These are phyloP conservation scores for Microplitis manilae DNA, from an alignment of 2,888 invertebrate species.

Conservation along the genomic window DNA sequence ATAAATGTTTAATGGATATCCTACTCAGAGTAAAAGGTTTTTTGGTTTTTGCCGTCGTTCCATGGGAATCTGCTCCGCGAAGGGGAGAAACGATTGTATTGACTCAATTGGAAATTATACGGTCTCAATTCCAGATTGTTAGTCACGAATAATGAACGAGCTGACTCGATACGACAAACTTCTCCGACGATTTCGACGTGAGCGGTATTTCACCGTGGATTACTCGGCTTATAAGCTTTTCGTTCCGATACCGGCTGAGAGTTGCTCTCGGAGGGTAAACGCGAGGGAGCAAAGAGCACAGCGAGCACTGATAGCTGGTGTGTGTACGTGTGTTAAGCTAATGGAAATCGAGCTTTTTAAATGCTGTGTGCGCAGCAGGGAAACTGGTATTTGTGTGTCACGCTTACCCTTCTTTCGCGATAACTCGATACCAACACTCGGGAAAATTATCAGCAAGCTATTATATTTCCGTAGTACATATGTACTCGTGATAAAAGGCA, in stretches of 20 bases:
- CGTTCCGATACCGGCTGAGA: conserved; percentile 51
- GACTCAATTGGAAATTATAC: conserved; percentile 34
- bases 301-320: not conserved
- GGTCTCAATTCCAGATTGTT: conserved; percentile 46
- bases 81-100: not conserved
- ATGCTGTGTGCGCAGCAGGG: not conserved
- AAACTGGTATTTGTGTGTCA: conserved; percentile 24
- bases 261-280: conserved; percentile 48
- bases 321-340: not conserved
- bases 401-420: conserved; percentile 29
- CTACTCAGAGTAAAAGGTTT: too few relatives aligned
- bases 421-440: conserved; percentile 16
- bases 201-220: conserved; percentile 65
- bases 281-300: conserved; percentile 37
- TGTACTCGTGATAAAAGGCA: conserved; percentile 52
- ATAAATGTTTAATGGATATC: too few relatives aligned
- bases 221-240: conserved; percentile 62
- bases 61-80: not conserved
- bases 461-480: conserved; percentile 44
- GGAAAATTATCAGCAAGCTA: conserved; percentile 43
- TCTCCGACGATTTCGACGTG: conserved; percentile 54
- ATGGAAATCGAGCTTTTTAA: conserved; percentile 1
- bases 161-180: conserved; percentile 50
- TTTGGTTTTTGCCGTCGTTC: too few relatives aligned
- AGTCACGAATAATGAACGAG: conserved; percentile 61